Percentiles rank a stretch among this genome's conserved stretches.
phyloP scores from a whole-genome alignment of 2,113 vertebrate genomes.

The Neoarius graeffei region DNA sequence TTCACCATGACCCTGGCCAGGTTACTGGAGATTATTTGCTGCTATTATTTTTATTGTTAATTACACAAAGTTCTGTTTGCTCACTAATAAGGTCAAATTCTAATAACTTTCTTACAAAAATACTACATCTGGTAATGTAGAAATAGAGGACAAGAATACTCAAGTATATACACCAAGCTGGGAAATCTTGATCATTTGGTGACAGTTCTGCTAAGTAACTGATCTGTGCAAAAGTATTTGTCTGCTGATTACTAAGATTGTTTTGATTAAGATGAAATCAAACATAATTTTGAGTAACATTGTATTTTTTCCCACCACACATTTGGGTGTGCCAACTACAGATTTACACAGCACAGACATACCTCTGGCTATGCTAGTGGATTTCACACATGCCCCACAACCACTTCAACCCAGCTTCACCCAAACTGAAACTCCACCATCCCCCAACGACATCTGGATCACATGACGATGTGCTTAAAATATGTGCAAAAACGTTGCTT shows the following conservation, averaged over 20 bases:
- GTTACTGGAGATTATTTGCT: background rate
- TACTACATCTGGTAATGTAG: background rate
- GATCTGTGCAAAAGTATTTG: background rate
- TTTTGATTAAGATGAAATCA: background rate
- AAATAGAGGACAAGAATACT: background rate
- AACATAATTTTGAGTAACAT: background rate
- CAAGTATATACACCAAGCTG: background rate
- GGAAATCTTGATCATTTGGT: background rate
- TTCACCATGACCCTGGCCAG: background rate
- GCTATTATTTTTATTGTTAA: background rate
- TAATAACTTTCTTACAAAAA: background rate
- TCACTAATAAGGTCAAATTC: background rate
- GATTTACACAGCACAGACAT: background rate
- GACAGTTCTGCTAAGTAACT: background rate
- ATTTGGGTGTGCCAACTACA: background rate
- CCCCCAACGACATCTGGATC: background rate
- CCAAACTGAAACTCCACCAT: background rate
- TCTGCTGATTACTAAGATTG: background rate
- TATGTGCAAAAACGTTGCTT: background rate
- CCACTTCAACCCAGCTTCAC: background rate
- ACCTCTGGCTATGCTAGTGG: background rate
- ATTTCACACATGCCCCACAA: background rate
- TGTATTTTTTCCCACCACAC: background rate
- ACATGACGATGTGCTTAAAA: background rate
- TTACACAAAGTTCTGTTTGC: background rate